phyloP scores from a whole-genome alignment of 2,797 vertebrate species.

The Rhinella marina region DNA sequence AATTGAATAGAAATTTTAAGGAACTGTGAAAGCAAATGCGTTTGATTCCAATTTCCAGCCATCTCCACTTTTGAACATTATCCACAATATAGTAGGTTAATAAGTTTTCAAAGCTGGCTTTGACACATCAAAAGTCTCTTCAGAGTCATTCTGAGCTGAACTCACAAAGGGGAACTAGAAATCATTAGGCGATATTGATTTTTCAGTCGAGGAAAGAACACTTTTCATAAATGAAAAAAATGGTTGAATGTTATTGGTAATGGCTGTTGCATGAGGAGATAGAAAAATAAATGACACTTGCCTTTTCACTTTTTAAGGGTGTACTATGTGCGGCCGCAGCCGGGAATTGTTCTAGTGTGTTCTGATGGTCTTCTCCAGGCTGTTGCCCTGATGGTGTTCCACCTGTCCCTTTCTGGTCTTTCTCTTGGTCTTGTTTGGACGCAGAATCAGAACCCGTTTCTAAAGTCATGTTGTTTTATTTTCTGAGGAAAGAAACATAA shows the following conservation, averaged over 20 bases:
- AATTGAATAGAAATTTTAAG: neutral
- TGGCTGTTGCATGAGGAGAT: neutral
- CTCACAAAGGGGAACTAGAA: neutral
- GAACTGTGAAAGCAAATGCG: neutral
- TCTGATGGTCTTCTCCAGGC: constrained; percentile 67
- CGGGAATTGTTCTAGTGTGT: constrained; percentile 75
- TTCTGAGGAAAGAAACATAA: constrained; percentile 72
- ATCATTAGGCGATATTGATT: constrained; percentile 15
- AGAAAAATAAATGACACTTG: constrained; percentile 64
- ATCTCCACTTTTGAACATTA: neutral
- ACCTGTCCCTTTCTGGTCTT: constrained; percentile 71
- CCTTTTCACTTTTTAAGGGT: constrained; percentile 83
- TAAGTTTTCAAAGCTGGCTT: neutral
- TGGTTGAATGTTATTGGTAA: neutral
- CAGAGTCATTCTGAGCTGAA: neutral
- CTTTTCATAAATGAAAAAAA: neutral
- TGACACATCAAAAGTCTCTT: neutral
- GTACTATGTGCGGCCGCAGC: constrained; percentile 85
- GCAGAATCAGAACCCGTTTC: constrained; percentile 90
- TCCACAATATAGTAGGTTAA: neutral
- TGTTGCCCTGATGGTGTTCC: constrained; percentile 66
- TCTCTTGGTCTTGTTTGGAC: constrained; percentile 81
- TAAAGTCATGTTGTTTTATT: constrained; percentile 90
- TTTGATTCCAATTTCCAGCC: neutral
- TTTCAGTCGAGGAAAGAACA: neutral